A percentile compares a stretch with the other conserved stretches of the same genome.
phyloP scores from a whole-genome alignment of 2,888 invertebrate genomes.

The Cerceris rybyensis region DNA sequence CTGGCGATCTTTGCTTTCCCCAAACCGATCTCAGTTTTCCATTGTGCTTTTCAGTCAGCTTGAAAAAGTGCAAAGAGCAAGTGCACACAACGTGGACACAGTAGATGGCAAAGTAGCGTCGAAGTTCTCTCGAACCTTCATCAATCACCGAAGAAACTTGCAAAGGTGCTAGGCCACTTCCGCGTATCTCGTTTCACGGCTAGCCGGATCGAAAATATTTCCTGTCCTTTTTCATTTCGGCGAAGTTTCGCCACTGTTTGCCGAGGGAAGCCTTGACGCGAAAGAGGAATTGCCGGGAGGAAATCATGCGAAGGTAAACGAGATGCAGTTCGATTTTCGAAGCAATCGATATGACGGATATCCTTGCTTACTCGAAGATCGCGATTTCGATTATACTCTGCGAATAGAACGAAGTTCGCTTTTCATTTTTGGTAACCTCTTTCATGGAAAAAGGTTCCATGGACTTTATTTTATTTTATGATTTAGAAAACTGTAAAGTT shows the following conservation, averaged over 20 bases:
- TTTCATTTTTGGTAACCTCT: no score
- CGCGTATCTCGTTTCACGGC: slow-evolving; percentile 73
- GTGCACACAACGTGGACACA: slow-evolving; percentile 20
- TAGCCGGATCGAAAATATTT: slow-evolving; percentile 67
- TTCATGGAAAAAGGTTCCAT: no score
- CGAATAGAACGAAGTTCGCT: neutral
- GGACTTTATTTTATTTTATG: no score
- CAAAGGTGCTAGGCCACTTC: slow-evolving; percentile 43
- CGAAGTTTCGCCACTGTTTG: slow-evolving; percentile 12
- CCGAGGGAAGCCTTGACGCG: slow-evolving; percentile 27
- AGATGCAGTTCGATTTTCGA: slow-evolving; percentile 46
- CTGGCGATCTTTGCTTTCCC: no score
- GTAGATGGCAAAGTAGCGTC: slow-evolving; percentile 20
- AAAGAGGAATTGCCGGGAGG: neutral
- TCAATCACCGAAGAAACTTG: slow-evolving; percentile 59
- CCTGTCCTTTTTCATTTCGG: slow-evolving; percentile 43
- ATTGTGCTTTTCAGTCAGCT: no score
- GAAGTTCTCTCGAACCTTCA: slow-evolving; percentile 58
- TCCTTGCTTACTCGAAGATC: neutral
- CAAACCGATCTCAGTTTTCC: no score
- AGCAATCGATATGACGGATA: slow-evolving; percentile 29
- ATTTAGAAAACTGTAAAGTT: no score
- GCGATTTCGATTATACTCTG: neutral
- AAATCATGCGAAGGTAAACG: slow-evolving; percentile 12
- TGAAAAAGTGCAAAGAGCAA: no score